These are phyloP conservation scores for Microplitis deprimator DNA, from an alignment of 2,888 invertebrate genomes.

Conservation along the genomic window DNA sequence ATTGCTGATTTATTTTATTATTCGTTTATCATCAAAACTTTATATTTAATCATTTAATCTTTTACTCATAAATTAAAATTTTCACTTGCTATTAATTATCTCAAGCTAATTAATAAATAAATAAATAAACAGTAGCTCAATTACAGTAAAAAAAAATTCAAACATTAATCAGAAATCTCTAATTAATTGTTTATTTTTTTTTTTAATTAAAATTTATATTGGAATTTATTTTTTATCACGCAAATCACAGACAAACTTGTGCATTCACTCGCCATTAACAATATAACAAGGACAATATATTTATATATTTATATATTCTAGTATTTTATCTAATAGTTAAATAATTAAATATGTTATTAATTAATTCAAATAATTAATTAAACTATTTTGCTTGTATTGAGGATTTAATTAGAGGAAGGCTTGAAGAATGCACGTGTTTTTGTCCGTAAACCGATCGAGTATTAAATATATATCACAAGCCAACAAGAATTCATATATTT, in stretches of 20 bases:
- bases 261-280: slow-evolving; percentile 47
- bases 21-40: neutral
- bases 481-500: slow-evolving; percentile 50
- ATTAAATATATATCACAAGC: slow-evolving; percentile 52
- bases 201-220: slow-evolving; percentile 23
- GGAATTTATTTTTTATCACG: slow-evolving; percentile 35
- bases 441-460: slow-evolving; percentile 20
- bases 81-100: too few species aligned
- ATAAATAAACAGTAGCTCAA: neutral
- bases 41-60: neutral
- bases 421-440: neutral
- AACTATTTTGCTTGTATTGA: neutral
- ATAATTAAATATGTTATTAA: slow-evolving; percentile 24
- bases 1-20: neutral
- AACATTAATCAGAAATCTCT: neutral
- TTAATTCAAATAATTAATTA: neutral
- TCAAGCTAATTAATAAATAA: neutral
- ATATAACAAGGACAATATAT: slow-evolving; percentile 35
- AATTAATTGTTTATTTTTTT: neutral
- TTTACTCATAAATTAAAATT: too few species aligned
- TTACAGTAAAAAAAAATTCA: neutral
- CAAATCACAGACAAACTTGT: slow-evolving; percentile 50
- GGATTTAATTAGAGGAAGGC: neutral
- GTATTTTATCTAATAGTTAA: slow-evolving; percentile 18
- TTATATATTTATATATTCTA: slow-evolving; percentile 27